Evolutionary conservation across 2,888 invertebrate genomes (phyloP), one percentile per base, ranked within the genome.

Genomic region (Lucinisca nassula): DNA sequence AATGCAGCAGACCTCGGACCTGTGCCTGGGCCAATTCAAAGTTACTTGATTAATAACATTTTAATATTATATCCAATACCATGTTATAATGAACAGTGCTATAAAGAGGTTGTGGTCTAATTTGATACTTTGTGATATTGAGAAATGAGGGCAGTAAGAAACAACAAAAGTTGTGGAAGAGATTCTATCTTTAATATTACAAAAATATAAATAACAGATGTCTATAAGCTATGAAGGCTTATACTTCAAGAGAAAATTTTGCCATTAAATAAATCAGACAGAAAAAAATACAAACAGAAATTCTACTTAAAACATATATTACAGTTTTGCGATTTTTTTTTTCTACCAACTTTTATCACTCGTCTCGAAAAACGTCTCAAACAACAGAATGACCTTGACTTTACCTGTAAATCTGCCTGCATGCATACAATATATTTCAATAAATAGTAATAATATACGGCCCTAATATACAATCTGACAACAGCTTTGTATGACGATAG

Each of bases 131-230:
- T n/a, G n/a, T n/a, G n/a, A n/a, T n/a, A n/a, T n/a, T n/a, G n/a
- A n/a, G n/a, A n/a, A n/a, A n/a, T n/a, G n/a, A n/a, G n/a, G n/a
- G n/a, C n/a, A n/a, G n/a, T n/a, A n/a, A n/a, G n/a, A n/a, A n/a
- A n/a, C n/a, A n/a, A n/a, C n/a, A n/a, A n/a, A n/a, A n/a, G n/a
- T 4, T 51, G 51, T 51, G 51, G 17, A 58, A 49, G 74, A 74
- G 74, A 74, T 74, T 74, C 74, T 38, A 40, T 74, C 45, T 80
- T 73, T 74, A 73, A 80, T 80, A 30, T 73, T 80, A 80, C 70
- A 80, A 80, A 80, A 80, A 80, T 80, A 80, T 80, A 80, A 73
- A 73, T 73, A 80, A 80, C 80, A 80, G 72, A 35, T 51, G 67
- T 55, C 73, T 80, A 80, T 38, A 55, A 73, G 74, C 58, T 40